Evolutionary conservation across 2,113 vertebrate species (phyloP).

Genomic region (Pipra filicauda): DNA sequence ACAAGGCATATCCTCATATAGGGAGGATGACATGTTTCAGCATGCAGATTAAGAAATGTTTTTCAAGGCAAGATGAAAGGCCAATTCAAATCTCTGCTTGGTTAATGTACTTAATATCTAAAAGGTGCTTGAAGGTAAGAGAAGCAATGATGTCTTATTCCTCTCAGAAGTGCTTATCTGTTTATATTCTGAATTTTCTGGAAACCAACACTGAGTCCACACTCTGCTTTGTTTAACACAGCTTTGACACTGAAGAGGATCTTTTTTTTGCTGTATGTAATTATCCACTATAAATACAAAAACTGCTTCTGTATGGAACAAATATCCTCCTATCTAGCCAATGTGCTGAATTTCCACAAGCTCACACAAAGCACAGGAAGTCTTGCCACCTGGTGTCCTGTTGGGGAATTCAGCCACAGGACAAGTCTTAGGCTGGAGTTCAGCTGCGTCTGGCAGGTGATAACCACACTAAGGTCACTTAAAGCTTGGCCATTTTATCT

Average conservation of each 20-base stretch:
- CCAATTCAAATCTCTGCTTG: background rate
- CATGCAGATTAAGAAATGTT: background rate
- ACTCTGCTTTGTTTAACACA: background rate
- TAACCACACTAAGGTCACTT: background rate
- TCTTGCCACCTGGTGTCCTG: background rate
- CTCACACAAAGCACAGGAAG: rapidly evolving
- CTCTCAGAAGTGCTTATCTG: background rate
- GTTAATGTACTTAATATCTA: background rate
- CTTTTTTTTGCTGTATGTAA: background rate
- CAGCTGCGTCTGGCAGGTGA: background rate
- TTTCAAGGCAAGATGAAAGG: background rate
- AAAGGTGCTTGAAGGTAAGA: background rate
- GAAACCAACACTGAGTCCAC: background rate
- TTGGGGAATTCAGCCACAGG: background rate
- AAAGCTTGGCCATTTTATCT: background rate
- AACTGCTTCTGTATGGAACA: background rate
- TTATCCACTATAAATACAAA: background rate
- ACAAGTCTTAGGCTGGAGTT: background rate
- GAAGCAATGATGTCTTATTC: background rate
- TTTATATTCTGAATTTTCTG: background rate
- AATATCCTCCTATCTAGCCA: background rate
- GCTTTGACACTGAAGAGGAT: background rate
- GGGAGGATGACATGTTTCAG: background rate
- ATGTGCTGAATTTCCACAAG: background rate
- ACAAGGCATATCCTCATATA: background rate